Base-by-base conservation (phyloP, 2,888 invertebrate genomes). In the Troilus luridus region DNA sequence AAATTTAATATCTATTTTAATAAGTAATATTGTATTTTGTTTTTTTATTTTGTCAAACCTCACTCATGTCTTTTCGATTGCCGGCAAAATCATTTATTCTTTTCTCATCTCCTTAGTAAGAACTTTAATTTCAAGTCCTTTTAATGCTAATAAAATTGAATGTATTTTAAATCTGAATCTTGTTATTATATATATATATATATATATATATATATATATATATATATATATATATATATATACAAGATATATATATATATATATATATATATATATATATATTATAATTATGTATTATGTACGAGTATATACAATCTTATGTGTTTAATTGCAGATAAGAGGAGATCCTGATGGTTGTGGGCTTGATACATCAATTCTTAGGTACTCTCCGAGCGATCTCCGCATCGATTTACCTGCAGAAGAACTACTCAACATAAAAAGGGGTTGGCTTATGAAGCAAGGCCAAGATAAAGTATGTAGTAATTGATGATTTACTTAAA, bases 361-460 rank as follows among this genome's bases (percentile, higher is more conserved):
- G 93, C 93, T 96, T 93, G 95, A 96, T 93, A 95, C 95, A 93
- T 94, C 95, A 81, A 95, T 95, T 19, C 94, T 92, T 27, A 93
- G 93, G 72, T 95, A 95, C 92, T 95, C 95, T 11, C 95, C 95
- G 17, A 94, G 93, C 93, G 96, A 96, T 92, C 95, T 96, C 92
- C 94, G 97, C 92, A 96, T 96, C 8, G 96, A 96, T 93, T 94
- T 97, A 59, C 96, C 97, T 10, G 96, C 97, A 0, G 97, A 97
- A 94, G 96, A 97, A 93, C 95, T 97, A 77, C 95, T 98, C 89
- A 97, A 98, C 94, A 96, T 98, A 93, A 97, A 98, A 94, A 98
- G 98, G 93, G 98, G 98, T 21, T 98, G 98, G 98, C 95, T 98
- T 58, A 97, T 98, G 95, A 96, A 97, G 93, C 96, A 97, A 93